Evolutionary conservation across 1,140 invertebrate genomes (phyloP).

Genomic region (Trinorchestia longiramus): DNA sequence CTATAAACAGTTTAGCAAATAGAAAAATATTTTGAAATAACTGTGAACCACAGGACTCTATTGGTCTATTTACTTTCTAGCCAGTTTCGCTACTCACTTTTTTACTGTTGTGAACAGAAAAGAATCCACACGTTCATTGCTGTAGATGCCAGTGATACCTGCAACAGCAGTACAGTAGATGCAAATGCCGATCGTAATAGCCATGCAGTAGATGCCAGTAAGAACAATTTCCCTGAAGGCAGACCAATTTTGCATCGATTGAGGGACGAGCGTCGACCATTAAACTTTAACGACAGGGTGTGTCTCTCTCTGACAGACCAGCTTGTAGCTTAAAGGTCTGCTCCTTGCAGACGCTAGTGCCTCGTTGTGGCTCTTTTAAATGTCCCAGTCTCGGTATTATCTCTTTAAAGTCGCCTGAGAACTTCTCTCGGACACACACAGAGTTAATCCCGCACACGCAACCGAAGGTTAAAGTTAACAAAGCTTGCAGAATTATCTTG

Average conservation of each 20-base stretch:
- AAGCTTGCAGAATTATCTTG: neutral
- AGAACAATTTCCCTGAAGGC: conserved; percentile 5
- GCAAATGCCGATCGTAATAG: neutral
- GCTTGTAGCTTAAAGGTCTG: neutral
- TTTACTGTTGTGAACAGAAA: no score
- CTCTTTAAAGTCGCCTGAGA: neutral
- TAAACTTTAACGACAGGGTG: conserved; percentile 42
- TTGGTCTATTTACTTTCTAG: no score
- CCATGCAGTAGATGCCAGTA: neutral
- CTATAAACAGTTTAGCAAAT: no score
- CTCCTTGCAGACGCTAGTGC: neutral
- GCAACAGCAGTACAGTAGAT: neutral
- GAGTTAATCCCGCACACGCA: neutral
- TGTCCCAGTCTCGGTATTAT: neutral
- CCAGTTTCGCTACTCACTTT: no score
- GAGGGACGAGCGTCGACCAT: neutral
- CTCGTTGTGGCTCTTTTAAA: neutral
- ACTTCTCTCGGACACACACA: neutral
- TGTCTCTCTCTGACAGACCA: conserved; percentile 15
- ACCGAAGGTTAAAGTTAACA: neutral
- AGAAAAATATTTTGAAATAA: no score
- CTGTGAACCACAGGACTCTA: no score
- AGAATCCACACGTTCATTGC: no score
- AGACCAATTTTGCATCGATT: conserved; percentile 34
- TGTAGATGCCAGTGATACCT: neutral